Base-by-base conservation (phyloP, 2,797 vertebrate species). In the Tarsius wallacei region DNA sequence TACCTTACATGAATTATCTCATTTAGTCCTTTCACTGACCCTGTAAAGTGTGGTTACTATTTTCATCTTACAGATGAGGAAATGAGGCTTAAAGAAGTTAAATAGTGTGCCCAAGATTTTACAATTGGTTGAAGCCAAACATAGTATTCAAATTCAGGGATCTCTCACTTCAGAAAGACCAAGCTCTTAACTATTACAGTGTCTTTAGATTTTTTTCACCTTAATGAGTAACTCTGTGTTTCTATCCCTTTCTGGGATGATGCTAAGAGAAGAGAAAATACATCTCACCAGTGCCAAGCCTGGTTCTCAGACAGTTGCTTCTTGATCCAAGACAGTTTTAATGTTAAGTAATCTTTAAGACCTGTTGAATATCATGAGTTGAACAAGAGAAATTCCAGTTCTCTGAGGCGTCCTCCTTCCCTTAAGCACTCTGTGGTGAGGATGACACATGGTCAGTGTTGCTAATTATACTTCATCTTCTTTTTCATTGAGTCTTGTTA, bases 321-420 rank as follows among this genome's bases (percentile, higher is more conserved):
- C 63, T 61, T 66, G 28, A 64, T 71, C 53, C 28, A 36, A 24
- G 80, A 33, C 0, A 1, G 6, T 64, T 33, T 16, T 57, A 53
- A 2, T 11, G 24, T 61, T 17, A 64, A n/a, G 15, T 91, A 8
- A 55, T 19, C 53, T 74, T 31, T 17, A 28, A 33, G 55, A 70
- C 86, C n/a, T 28, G 28, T 55, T 83, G 76, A 42, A 77, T 61
- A 90, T 66, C 57, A 5, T 91, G 93, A 96, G 78, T 55, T 1
- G 6, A 19, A 24, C 51, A 12, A 26, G 53, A 95, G 93, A 53
- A 87, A 78, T 94, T 24, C 70, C 55, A 66, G 31, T 16, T 93
- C 57, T 70, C 36, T 19, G 26, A 33, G 68, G 73, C 78, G 22
- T 90, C 84, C 84, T 71, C 36, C 55, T 31, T 78, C 36, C 36